These are phyloP conservation scores for Rallus crepitans DNA, from an alignment of 2,797 vertebrate species.

Conservation along the genomic window DNA sequence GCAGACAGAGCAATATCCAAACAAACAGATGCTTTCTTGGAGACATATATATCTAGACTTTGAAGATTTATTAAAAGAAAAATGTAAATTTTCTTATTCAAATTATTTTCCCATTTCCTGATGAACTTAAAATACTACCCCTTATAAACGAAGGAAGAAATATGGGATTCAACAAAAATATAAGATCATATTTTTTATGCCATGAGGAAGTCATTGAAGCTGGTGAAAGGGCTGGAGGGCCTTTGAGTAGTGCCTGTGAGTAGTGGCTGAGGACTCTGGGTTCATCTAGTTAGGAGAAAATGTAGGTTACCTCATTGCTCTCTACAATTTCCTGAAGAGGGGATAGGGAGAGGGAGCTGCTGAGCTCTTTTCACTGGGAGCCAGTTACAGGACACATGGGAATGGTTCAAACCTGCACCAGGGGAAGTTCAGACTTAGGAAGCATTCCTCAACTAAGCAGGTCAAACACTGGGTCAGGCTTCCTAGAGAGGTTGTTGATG, in stretches of 20 bases:
- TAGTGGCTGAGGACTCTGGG: not conserved
- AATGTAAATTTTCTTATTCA: not conserved
- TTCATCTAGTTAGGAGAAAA: not conserved
- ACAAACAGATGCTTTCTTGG: not conserved
- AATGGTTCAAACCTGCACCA: not conserved
- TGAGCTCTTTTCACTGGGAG: not conserved
- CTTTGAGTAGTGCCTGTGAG: not conserved
- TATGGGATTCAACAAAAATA: not conserved
- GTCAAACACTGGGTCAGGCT: not conserved
- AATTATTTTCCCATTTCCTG: not conserved
- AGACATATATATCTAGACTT: not conserved
- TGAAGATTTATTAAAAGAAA: not conserved
- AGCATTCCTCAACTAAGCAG: not conserved
- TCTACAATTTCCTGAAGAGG: not conserved
- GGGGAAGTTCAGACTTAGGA: not conserved
- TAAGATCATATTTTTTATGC: not conserved
- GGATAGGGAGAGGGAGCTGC: accelerated
- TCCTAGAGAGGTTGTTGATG: not conserved
- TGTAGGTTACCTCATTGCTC: not conserved
- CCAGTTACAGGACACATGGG: accelerated
- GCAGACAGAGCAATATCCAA: not conserved
- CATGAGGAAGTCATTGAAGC: not conserved
- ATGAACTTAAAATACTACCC: no score
- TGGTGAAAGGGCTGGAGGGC: not conserved
- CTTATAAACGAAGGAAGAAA: not conserved